Conservation (phyloP, 2,113 vertebrate genomes). For the Scopus umbretta region DNA sequence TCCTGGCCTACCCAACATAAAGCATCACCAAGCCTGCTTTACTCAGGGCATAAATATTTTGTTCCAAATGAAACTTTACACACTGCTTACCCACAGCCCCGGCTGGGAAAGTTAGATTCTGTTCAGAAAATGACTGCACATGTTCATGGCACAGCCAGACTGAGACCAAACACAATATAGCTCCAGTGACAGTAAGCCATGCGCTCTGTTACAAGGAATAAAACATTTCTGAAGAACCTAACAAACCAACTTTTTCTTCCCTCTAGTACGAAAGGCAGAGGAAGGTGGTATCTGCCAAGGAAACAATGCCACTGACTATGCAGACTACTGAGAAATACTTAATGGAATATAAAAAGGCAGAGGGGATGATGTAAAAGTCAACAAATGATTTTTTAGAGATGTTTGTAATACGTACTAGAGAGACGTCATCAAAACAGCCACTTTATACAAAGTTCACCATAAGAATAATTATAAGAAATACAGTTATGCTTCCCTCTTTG, state of each 20-base stretch:
- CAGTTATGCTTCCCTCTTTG: not conserved
- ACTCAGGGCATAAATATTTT: constrained; percentile 9
- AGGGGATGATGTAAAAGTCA: accelerated
- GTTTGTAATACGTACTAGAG: not conserved
- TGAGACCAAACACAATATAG: not conserved
- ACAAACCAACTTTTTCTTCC: not conserved
- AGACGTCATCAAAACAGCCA: not conserved
- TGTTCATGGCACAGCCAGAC: not conserved
- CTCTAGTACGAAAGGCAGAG: not conserved
- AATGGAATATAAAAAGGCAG: not conserved
- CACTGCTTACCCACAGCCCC: not conserved
- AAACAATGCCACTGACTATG: not conserved
- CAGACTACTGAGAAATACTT: not conserved
- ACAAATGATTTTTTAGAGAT: not conserved
- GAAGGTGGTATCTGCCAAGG: not conserved
- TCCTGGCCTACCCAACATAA: not conserved
- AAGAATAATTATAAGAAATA: not conserved
- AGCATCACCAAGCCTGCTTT: not conserved
- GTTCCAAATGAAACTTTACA: not conserved
- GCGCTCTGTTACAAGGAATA: not conserved
- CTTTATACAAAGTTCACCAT: not conserved
- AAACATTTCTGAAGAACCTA: not conserved
- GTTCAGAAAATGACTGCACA: not conserved
- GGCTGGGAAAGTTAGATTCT: not conserved
- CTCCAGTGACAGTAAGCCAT: not conserved